A percentile compares a stretch with the other conserved stretches of the same genome.
Conservation (phyloP, 2,888 invertebrate species). For the Lutraria lutraria region DNA sequence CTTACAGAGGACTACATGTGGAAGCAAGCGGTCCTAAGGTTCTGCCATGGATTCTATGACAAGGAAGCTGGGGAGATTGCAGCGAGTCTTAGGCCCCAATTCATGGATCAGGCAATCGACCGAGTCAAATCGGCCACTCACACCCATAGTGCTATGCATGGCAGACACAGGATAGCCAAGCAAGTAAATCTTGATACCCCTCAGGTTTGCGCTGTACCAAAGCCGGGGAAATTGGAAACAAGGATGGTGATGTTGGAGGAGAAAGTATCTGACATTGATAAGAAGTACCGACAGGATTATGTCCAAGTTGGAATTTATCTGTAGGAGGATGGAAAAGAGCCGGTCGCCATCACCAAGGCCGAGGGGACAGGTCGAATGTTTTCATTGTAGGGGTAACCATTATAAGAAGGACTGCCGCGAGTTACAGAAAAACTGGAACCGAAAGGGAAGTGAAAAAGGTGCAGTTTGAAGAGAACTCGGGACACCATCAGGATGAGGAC, state of each 20-base stretch:
- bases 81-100: not conserved
- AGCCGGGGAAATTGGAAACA: not conserved
- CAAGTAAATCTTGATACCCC: too few relatives aligned
- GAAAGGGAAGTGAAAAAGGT: conserved; percentile 19
- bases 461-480: not conserved
- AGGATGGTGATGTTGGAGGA: not conserved
- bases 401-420: conserved; percentile 3
- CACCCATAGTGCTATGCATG: conserved; percentile 33
- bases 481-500: too few relatives aligned
- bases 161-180: not conserved
- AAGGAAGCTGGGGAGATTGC: too few relatives aligned
- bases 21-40: conserved; percentile 26
- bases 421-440: too few relatives aligned
- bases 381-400: not conserved
- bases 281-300: conserved; percentile 1
- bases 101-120: conserved; percentile 40
- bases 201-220: too few relatives aligned
- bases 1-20: conserved; percentile 31
- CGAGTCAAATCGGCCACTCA: conserved; percentile 30
- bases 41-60: conserved; percentile 23
- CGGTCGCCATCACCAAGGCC: conserved; percentile 19
- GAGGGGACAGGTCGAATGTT: conserved; percentile 21
- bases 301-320: not conserved
- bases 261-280: not conserved
- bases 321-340: not conserved